Evolutionary conservation across 2,797 vertebrate genomes (phyloP), one percentile per base, ranked within the genome.

Genomic region (Etheostoma nigrum): DNA sequence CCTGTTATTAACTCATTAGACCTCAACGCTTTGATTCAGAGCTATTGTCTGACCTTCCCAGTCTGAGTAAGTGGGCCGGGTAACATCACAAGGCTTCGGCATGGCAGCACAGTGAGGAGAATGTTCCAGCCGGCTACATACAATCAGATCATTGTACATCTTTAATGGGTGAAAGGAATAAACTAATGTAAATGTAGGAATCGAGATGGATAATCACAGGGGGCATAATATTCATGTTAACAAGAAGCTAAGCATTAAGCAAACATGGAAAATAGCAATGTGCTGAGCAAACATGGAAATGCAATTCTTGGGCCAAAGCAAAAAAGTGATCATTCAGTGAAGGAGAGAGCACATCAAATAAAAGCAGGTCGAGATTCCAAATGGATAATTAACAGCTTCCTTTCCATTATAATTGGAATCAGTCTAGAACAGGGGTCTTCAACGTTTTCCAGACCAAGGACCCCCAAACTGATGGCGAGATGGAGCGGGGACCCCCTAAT

Each of bases 361-460:
- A 83, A 86, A 81, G 67, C 87, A 93, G 88, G 87, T 92, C 88
- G 83, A 89, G 78, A 88, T 91, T 90, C 83, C 81, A 89, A 92
- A 90, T 75, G 72, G 91, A 91, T 93, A 94, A 95, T 95, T 93
- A 95, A 90, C 88, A 89, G 91, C 85, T 93, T 91, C 79, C 86
- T 84, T 85, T 86, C 83, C 73, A 63, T 91, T 91, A 85, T 94
- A 93, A 95, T 94, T 91, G 88, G 93, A 95, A 94, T 84, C 75
- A 79, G 88, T 83, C 75, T 14, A 67, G 71, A 81, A 82, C 83
- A 76, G n/a, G n/a, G n/a, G n/a, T n/a, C n/a, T n/a, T n/a, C n/a
- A n/a, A n/a, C n/a, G n/a, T n/a, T n/a, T n/a, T n/a, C n/a, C n/a
- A n/a, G n/a, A n/a, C n/a, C n/a, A n/a, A n/a, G n/a, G n/a, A n/a